Percentiles rank a stretch among this genome's conserved stretches.
Conservation (phyloP, 2,113 vertebrate genomes). For the Hippocampus abdominalis region DNA sequence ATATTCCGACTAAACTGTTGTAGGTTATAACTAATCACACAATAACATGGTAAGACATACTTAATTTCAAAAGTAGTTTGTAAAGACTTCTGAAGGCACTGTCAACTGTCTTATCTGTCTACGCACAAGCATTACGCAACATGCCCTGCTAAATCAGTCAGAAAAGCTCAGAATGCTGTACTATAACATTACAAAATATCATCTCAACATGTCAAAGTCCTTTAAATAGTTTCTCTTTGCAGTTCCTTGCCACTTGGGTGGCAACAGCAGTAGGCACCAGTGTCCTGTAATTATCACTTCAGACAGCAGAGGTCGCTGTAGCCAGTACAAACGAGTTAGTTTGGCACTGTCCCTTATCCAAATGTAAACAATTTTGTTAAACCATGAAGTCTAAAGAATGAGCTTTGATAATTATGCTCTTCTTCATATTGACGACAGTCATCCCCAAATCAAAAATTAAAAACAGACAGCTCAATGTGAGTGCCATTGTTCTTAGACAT, state of each 20-base stretch:
- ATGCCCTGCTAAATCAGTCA: neutral
- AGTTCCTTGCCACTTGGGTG: neutral
- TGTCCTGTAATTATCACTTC: slow-evolving; percentile 1
- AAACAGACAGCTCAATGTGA: slow-evolving; percentile 46
- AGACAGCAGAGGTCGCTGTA: neutral
- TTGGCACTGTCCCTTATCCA: slow-evolving; percentile 37
- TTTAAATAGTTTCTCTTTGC: neutral
- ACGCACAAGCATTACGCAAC: neutral
- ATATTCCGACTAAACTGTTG: slow-evolving; percentile 1
- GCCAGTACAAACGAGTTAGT: neutral
- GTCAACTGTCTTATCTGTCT: neutral
- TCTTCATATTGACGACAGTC: slow-evolving; percentile 34
- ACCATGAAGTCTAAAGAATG: slow-evolving; percentile 38
- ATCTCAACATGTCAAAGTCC: neutral
- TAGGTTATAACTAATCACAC: neutral
- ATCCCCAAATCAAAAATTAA: slow-evolving; percentile 44
- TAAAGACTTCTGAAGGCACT: slow-evolving; percentile 11
- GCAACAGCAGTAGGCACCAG: neutral
- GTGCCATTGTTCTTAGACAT: slow-evolving; percentile 32
- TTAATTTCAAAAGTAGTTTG: slow-evolving; percentile 4
- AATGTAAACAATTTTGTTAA: slow-evolving; percentile 59
- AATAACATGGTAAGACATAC: neutral
- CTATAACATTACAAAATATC: neutral
- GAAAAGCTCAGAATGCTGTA: neutral
- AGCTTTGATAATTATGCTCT: slow-evolving; percentile 31